Percentiles rank a stretch among this genome's conserved stretches.
phyloP scores from a whole-genome alignment of 2,888 invertebrate species.

The Parnassius smintheus region DNA sequence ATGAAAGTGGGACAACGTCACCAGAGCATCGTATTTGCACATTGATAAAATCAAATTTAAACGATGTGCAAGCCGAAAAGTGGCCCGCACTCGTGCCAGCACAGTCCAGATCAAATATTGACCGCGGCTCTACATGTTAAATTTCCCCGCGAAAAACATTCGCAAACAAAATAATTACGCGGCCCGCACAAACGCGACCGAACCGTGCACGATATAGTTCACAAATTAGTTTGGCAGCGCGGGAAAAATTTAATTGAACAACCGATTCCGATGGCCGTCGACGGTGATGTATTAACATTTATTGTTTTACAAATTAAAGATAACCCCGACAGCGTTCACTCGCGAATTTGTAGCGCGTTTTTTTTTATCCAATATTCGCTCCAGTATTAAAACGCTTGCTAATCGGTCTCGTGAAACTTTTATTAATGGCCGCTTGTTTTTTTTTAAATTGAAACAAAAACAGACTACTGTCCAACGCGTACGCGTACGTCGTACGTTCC shows the following conservation, averaged over 20 bases:
- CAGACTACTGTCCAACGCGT: slow-evolving; percentile 34
- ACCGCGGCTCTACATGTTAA: slow-evolving; percentile 70
- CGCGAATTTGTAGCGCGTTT: slow-evolving; percentile 46
- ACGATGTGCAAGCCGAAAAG: slow-evolving; percentile 49
- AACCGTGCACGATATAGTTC: slow-evolving; percentile 63
- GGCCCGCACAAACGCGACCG: slow-evolving; percentile 52
- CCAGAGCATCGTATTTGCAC: slow-evolving; percentile 21
- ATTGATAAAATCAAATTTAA: slow-evolving; percentile 52
- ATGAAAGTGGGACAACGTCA: background rate
- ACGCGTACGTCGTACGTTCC: slow-evolving; percentile 36
- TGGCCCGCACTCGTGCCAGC: slow-evolving; percentile 44
- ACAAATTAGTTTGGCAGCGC: slow-evolving; percentile 71
- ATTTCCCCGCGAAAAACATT: slow-evolving; percentile 71
- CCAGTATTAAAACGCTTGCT: slow-evolving; percentile 46
- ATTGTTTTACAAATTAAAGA: slow-evolving; percentile 79
- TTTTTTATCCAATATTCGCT: slow-evolving; percentile 52
- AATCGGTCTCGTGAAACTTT: slow-evolving; percentile 49
- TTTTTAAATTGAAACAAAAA: slow-evolving; percentile 43
- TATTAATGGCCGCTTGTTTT: slow-evolving; percentile 42
- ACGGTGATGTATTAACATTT: slow-evolving; percentile 76
- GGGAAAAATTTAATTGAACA: slow-evolving; percentile 69
- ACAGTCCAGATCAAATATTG: slow-evolving; percentile 67
- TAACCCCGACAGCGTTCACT: slow-evolving; percentile 50
- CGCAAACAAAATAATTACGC: slow-evolving; percentile 69
- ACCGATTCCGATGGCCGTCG: slow-evolving; percentile 42